Conservation (phyloP, 2,113 vertebrate genomes). For the Argyrosomus japonicus region DNA sequence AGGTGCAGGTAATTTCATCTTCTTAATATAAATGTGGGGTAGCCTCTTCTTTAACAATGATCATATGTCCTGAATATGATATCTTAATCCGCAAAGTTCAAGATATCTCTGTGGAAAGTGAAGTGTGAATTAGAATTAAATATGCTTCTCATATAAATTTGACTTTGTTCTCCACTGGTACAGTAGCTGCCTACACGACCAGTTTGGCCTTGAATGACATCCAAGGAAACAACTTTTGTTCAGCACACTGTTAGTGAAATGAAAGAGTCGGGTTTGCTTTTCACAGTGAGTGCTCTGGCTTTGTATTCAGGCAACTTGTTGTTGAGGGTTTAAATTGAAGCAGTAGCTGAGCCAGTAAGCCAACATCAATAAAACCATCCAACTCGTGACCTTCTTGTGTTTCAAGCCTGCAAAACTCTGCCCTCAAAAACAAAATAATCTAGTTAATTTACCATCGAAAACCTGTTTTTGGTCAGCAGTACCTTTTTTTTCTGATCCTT, state of each 20-base stretch:
- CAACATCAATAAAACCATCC: constrained; percentile 13
- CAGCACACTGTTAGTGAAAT: background rate
- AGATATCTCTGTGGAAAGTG: background rate
- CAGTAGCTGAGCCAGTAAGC: background rate
- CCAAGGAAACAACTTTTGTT: background rate
- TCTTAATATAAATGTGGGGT: background rate
- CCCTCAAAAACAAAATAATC: background rate
- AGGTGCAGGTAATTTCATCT: background rate
- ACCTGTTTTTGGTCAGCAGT: constrained; percentile 10
- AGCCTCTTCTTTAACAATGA: too few relatives aligned
- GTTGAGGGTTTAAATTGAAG: background rate
- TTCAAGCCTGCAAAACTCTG: background rate
- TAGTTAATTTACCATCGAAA: background rate
- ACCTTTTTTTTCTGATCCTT: constrained; percentile 59
- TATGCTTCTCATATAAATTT: background rate
- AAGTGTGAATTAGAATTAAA: background rate
- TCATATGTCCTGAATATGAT: too few relatives aligned
- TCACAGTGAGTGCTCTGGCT: background rate
- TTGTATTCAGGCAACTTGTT: background rate
- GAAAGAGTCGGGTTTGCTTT: background rate
- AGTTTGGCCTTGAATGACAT: background rate
- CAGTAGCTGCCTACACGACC: background rate
- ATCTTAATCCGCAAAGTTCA: background rate
- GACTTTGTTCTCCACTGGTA: background rate
- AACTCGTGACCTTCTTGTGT: background rate